Evolutionary conservation across 2,797 vertebrate species (phyloP), one percentile per base, ranked within the genome.

Genomic region (Notoglanidium macrostoma): DNA sequence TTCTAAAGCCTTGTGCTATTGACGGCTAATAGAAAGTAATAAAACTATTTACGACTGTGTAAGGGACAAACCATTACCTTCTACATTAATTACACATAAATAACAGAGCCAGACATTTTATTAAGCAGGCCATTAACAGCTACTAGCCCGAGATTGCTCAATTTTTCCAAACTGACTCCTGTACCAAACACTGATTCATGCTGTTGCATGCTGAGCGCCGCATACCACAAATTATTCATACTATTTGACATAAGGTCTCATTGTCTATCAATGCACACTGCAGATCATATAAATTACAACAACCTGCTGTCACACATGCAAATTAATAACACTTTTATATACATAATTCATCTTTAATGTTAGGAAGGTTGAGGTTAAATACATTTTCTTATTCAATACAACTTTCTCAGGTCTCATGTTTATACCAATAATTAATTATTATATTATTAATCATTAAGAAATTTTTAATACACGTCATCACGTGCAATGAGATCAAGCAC

Each of bases 371-470:
- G n/a, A 46, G 1, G 35, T 65, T 65, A 49, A 23, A n/a, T 81
- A n/a, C 23, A 12, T 44, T 8, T 81, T 61, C 35, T n/a, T 61
- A 44, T 81, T 46, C 23, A 44, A 3, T 63, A 46, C 12, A 26
- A 17, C 44, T 81, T 81, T 46, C 8, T 19, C 29, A 77, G 7
- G 51, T 23, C 19, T 65, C 15, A 21, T 49, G 59, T 51, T 67
- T 21, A 82, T 49, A 46, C 40, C 5, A 29, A 19, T n/a, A 82
- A 63, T 84, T 74, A 35, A 35, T 35, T 35, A 35, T 35, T 35
- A 35, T 35, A 59, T 65, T 63, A 65, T 85, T 72, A 87, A 35
- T 35, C 2, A 35, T 35, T 84, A 82, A 83, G 84, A 89, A 89
- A 88, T 85, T 83, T 8, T 55, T 23, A 80, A 59, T 77, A 32